Evolutionary conservation across 2,888 invertebrate species (phyloP).

Genomic region (Pterostichus madidus): DNA sequence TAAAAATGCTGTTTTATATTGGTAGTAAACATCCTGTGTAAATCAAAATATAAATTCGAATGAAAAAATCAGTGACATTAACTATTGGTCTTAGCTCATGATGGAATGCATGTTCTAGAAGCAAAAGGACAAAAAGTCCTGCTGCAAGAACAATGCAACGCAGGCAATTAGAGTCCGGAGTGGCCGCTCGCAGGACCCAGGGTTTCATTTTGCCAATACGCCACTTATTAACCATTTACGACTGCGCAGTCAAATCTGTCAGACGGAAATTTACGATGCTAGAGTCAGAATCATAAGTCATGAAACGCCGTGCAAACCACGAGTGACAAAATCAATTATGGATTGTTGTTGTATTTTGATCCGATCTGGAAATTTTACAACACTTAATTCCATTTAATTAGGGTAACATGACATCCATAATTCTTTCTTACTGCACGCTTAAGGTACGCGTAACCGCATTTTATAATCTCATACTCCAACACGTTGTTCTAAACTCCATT

Average conservation of each 20-base stretch:
- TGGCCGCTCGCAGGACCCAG: neutral
- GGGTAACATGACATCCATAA: slow-evolving; percentile 8
- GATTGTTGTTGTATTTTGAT: slow-evolving; percentile 26
- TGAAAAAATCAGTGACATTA: slow-evolving; percentile 42
- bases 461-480: no score
- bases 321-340: slow-evolving; percentile 42
- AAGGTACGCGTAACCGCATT: no score
- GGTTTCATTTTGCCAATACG: slow-evolving; percentile 16
- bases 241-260: slow-evolving; percentile 44
- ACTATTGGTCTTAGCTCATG: slow-evolving; percentile 40
- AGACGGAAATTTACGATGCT: slow-evolving; percentile 47
- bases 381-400: slow-evolving; percentile 30
- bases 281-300: slow-evolving; percentile 36
- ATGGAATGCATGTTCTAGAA: slow-evolving; percentile 42
- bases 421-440: neutral
- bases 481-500: no score
- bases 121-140: slow-evolving; percentile 39
- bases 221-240: slow-evolving; percentile 48
- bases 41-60: slow-evolving; percentile 48
- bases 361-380: slow-evolving; percentile 4
- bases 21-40: slow-evolving; percentile 40
- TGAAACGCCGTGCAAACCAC: neutral
- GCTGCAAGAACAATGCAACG: slow-evolving; percentile 31
- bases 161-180: slow-evolving; percentile 33
- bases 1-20: slow-evolving; percentile 38